Percentiles rank a stretch among this genome's conserved stretches.
Conservation (phyloP, 2,113 vertebrate genomes). For the Chionomys nivalis region DNA sequence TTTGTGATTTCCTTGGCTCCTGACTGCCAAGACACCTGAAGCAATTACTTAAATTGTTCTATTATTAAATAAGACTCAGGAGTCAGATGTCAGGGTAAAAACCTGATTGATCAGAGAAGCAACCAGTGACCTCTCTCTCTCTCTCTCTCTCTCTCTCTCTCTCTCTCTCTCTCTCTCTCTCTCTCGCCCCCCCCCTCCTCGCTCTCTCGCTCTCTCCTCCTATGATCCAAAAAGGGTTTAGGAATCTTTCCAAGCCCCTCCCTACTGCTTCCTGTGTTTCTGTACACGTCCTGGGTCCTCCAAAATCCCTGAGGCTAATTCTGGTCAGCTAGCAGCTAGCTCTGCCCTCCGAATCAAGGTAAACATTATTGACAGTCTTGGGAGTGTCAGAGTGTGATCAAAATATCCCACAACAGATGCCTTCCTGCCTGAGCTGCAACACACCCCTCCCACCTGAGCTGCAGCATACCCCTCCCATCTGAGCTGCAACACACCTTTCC, state of each 20-base stretch:
- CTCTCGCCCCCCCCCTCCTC: too few relatives aligned
- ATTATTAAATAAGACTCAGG: not conserved
- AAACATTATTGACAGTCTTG: too few relatives aligned
- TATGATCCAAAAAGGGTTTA: not conserved
- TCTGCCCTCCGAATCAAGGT: not conserved
- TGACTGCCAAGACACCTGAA: not conserved
- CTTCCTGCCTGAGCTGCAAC: not conserved
- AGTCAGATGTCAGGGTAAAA: not conserved
- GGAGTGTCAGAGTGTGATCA: not conserved
- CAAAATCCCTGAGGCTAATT: not conserved
- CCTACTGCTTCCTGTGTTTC: not conserved
- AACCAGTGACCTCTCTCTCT: not conserved
- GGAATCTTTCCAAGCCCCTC: not conserved
- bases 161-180: too few relatives aligned
- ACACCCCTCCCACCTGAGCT: not conserved
- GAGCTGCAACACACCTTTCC: not conserved
- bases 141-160: too few relatives aligned
- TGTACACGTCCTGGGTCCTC: not conserved
- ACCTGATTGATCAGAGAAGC: not conserved
- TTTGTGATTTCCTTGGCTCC: not conserved
- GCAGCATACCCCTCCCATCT: too few relatives aligned
- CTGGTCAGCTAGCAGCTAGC: not conserved
- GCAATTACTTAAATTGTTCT: not conserved
- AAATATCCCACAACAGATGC: not conserved
- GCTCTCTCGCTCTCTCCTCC: not conserved